Percentiles rank a stretch among this genome's conserved stretches.
These are phyloP conservation scores for Synanthedon myopaeformis DNA, from an alignment of 2,888 invertebrate species.

Conservation along the genomic window DNA sequence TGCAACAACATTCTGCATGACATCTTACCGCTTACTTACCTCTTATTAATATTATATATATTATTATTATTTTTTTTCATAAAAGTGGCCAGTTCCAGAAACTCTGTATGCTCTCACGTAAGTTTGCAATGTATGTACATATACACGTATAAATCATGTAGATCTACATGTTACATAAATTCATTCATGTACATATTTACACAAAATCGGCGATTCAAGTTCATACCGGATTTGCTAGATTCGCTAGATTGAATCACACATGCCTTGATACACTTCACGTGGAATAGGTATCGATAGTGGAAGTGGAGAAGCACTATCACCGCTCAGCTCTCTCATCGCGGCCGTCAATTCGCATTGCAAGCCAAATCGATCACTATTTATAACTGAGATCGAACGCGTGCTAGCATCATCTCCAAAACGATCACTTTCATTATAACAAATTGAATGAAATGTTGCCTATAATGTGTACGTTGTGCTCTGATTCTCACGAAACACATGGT, in stretches of 20 bases:
- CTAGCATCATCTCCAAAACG: conserved; percentile 16
- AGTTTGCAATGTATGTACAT: too few species aligned
- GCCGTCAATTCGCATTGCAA: conserved; percentile 40
- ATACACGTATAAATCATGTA: too few species aligned
- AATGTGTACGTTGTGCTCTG: not conserved
- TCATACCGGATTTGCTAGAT: too few species aligned
- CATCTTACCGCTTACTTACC: too few species aligned
- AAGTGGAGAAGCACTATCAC: not conserved
- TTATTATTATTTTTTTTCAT: too few species aligned
- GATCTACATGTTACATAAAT: too few species aligned
- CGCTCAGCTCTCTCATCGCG: conserved; percentile 24
- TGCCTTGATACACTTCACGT: not conserved
- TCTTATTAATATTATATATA: too few species aligned
- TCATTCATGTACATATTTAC: too few species aligned
- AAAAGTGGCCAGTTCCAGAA: too few species aligned
- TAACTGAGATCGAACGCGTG: conserved; percentile 20
- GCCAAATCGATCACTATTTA: conserved; percentile 63
- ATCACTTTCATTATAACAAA: conserved; percentile 7
- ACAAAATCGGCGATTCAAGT: too few species aligned
- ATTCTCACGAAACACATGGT: not conserved
- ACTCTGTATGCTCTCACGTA: too few species aligned
- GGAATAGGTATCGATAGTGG: not conserved
- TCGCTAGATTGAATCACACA: not conserved
- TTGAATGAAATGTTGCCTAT: conserved; percentile 4
- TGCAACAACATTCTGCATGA: too few species aligned